These are phyloP conservation scores for Ceratina australensis DNA, from an alignment of 1,140 invertebrate species.

Conservation along the genomic window DNA sequence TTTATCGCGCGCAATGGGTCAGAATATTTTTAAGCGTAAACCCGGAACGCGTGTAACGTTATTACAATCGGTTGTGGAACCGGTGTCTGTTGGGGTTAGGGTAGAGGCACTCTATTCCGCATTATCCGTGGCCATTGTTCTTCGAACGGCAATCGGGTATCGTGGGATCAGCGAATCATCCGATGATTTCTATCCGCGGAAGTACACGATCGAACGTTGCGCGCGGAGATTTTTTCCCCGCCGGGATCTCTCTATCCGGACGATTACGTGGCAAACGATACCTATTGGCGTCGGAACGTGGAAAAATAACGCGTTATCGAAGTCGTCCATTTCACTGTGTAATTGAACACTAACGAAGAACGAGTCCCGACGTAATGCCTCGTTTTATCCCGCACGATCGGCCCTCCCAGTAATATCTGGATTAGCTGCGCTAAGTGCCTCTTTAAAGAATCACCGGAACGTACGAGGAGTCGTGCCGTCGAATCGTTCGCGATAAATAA, in stretches of 20 bases:
- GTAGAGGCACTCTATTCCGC: constrained; percentile 42
- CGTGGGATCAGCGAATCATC: constrained; percentile 56
- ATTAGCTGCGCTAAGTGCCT: constrained; percentile 4
- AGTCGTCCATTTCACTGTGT: constrained; percentile 16
- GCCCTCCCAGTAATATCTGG: constrained; percentile 1
- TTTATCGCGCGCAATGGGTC: constrained; percentile 7
- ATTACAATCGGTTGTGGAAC: constrained; percentile 39
- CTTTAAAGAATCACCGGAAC: background rate
- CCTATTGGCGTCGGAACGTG: background rate
- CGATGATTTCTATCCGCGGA: constrained; percentile 54
- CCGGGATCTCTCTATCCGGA: background rate
- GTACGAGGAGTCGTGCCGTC: background rate
- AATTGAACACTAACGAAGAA: constrained; percentile 30
- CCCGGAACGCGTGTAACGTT: constrained; percentile 46
- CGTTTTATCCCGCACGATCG: constrained; percentile 25
- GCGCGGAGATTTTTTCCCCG: constrained; percentile 11
- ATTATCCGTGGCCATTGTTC: constrained; percentile 55
- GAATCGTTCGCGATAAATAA: background rate
- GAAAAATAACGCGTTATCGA: background rate
- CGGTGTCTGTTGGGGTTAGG: background rate
- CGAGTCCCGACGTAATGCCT: constrained; percentile 24
- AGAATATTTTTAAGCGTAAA: constrained; percentile 33
- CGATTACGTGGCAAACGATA: constrained; percentile 33
- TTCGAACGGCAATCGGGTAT: constrained; percentile 44
- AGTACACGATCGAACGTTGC: constrained; percentile 48